These are phyloP conservation scores for Amazona ochrocephala DNA, from an alignment of 2,797 vertebrate genomes.

Conservation along the genomic window DNA sequence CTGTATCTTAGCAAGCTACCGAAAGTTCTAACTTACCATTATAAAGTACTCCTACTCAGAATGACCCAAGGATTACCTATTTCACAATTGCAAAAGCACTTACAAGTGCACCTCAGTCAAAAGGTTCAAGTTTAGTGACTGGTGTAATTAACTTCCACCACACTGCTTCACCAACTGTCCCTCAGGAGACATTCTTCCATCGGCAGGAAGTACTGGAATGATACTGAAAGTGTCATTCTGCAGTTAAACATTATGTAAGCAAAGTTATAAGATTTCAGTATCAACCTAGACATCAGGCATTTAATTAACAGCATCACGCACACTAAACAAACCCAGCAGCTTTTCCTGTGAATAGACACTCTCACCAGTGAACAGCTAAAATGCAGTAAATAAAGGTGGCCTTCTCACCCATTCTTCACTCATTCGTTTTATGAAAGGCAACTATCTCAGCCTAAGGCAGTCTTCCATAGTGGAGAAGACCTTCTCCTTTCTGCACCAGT, in stretches of 20 bases:
- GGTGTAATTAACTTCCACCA: neutral
- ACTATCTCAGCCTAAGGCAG: neutral
- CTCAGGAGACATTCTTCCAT: neutral
- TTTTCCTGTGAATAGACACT: neutral
- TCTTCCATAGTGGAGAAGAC: neutral
- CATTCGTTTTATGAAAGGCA: neutral
- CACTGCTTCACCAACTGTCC: neutral
- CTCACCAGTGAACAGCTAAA: neutral
- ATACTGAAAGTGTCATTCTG: neutral
- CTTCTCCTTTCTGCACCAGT: neutral
- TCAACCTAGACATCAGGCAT: neutral
- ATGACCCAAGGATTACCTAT: neutral
- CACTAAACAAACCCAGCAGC: neutral
- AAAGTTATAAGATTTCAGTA: neutral
- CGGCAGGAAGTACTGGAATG: neutral
- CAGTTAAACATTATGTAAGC: neutral
- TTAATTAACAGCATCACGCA: neutral
- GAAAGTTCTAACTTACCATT: neutral
- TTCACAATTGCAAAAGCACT: neutral
- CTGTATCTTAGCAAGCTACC: neutral
- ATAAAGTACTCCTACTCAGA: neutral
- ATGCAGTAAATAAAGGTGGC: neutral
- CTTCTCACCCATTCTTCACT: neutral
- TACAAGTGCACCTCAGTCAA: neutral
- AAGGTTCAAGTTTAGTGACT: neutral